Base-by-base conservation (phyloP, 1,140 invertebrate species). In the Hermatobates lingyangjiaoensis region DNA sequence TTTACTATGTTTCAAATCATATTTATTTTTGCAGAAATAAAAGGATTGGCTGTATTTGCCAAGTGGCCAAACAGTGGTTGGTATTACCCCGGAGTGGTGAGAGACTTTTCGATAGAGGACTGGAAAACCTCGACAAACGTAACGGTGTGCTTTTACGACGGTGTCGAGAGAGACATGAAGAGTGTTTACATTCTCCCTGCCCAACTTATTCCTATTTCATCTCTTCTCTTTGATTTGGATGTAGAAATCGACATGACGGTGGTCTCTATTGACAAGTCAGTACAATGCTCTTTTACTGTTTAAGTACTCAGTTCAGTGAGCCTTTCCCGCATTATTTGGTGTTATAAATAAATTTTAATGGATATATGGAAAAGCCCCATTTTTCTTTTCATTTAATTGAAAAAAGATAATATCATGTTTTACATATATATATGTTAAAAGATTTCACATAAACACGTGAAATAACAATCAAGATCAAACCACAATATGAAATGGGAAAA, bases 31-130 rank as follows among this genome's bases (percentile, higher is more conserved):
- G 2, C 26, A 54, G 53, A 34, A 47, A 30, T 54, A 21, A 52
- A 51, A 44, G 54, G 54, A 21, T 26, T 55, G 25, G 50, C 50
- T 24, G 54, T 55, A n/a, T 55, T 55, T 34, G 54, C 54, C 10
- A 55, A 55, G 27, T 55, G 54, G 54, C 54, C 54, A 4, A 55
- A 55, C 24, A 55, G 54, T 28, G 54, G 54, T 30, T 55, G 54
- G 54, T 55, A 51, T 44, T 55, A 55, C 25, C 54, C 54, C 1
- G 54, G 54, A 1, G 45, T 46, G n/a, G 47, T 55, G 1, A 49
- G 50, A 27, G 54, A 47, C 1, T 40, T 55, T 7, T 26, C 18
- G 2, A n/a, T 20, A 10, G 39, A 10, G 21, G 30, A 45, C 20
- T 51, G 45, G 34, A 52, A 51, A 34, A 34, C 25, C n/a, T 24